These are phyloP conservation scores for Habropoda laboriosa DNA, from an alignment of 1,140 invertebrate genomes.

Conservation along the genomic window DNA sequence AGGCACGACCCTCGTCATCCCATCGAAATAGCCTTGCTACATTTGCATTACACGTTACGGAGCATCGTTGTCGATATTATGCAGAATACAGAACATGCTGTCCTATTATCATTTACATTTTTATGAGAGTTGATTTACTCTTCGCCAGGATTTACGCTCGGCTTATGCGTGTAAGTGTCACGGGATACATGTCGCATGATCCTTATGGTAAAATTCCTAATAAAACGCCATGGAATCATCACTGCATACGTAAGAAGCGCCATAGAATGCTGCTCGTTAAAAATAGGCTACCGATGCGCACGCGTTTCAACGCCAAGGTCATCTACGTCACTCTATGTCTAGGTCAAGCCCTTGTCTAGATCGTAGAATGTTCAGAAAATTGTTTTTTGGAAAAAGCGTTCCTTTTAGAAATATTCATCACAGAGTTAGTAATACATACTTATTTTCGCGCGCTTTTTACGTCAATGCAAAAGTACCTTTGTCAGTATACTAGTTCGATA, in stretches of 20 bases:
- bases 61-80: conserved; percentile 32
- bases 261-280: conserved; percentile 40
- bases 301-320: conserved; percentile 44
- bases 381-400: neutral
- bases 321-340: conserved; percentile 11
- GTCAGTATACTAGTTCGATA: neutral
- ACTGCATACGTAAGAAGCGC: conserved; percentile 3
- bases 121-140: conserved; percentile 21
- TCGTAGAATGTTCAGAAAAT: neutral
- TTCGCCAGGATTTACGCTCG: conserved; percentile 17
- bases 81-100: neutral
- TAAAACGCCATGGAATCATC: neutral
- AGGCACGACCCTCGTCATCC: neutral
- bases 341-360: conserved; percentile 49
- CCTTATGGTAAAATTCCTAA: neutral
- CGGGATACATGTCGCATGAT: neutral
- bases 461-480: neutral
- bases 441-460: neutral
- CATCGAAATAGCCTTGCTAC: neutral
- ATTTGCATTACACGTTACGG: conserved; percentile 28
- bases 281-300: conserved; percentile 48
- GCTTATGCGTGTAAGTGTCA: neutral
- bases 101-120: conserved; percentile 43
- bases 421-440: neutral
- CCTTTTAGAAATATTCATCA: neutral